A percentile compares a stretch with the other conserved stretches of the same genome.
Evolutionary conservation across 2,113 vertebrate species (phyloP).

Genomic region (Odontesthes bonariensis): DNA sequence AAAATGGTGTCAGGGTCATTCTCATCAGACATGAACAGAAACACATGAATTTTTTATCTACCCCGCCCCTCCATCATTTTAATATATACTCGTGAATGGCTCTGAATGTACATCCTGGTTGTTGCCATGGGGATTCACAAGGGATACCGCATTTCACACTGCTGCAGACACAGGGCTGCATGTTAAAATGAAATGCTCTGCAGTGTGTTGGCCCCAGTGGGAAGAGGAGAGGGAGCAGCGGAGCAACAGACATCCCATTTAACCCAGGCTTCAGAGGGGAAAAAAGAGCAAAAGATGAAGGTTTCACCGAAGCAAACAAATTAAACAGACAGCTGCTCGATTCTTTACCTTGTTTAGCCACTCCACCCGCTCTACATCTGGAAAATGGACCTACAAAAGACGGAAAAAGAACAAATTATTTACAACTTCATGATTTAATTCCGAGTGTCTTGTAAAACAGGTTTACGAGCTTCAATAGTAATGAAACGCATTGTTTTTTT

Average conservation of each 20-base stretch:
- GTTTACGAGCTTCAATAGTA: not conserved
- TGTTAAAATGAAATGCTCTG: conserved; percentile 40
- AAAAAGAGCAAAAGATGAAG: conserved; percentile 10
- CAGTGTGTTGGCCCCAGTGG: conserved; percentile 23
- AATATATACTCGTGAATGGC: not conserved
- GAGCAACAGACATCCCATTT: conserved; percentile 25
- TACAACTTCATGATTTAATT: not conserved
- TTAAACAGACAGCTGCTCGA: conserved; percentile 1
- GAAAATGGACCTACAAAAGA: conserved; percentile 91
- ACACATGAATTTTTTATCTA: conserved; percentile 30
- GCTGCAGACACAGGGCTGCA: conserved; percentile 27
- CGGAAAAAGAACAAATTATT: conserved; percentile 45
- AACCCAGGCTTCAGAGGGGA: conserved; percentile 10
- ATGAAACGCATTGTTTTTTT: too few species aligned
- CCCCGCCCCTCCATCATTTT: not conserved
- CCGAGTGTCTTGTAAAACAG: not conserved
- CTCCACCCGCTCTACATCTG: conserved; percentile 96
- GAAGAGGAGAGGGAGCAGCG: conserved; percentile 13
- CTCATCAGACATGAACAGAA: conserved; percentile 2
- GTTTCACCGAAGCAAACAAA: conserved; percentile 32
- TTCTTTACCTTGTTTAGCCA: conserved; percentile 98
- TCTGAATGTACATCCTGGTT: conserved; percentile 33
- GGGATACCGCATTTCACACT: conserved; percentile 27
- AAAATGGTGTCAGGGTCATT: conserved; percentile 18
- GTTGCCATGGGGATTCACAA: conserved; percentile 47